A percentile compares a stretch with the other conserved stretches of the same genome.
phyloP scores from a whole-genome alignment of 2,113 vertebrate species.

The Anthoscopus minutus region DNA sequence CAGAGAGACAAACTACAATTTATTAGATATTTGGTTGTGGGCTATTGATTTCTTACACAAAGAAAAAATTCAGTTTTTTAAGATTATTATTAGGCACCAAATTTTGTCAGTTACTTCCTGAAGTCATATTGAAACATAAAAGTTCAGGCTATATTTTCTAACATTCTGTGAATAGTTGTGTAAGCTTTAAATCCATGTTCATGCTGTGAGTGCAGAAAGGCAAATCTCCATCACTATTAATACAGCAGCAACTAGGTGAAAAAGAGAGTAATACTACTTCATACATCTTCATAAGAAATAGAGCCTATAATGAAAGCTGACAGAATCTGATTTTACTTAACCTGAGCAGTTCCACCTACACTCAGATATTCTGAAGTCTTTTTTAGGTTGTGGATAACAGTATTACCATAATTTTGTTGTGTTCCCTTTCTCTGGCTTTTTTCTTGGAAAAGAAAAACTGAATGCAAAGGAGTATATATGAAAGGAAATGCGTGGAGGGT shows the following conservation, averaged over 20 bases:
- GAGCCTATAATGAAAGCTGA: not conserved
- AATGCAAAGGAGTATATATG: not conserved
- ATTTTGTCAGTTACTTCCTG: not conserved
- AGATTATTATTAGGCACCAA: not conserved
- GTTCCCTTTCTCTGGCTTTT: not conserved
- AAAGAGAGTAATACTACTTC: not conserved
- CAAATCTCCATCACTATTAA: not conserved
- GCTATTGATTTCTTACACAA: not conserved
- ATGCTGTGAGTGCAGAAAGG: not conserved
- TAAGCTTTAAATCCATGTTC: not conserved
- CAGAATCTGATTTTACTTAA: not conserved
- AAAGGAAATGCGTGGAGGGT: not conserved
- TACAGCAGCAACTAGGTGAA: not conserved
- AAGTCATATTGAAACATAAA: not conserved
- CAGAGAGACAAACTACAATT: not conserved
- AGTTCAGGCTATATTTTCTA: not conserved
- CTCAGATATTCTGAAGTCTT: not conserved
- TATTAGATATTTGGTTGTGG: not conserved
- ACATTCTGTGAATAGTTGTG: not conserved
- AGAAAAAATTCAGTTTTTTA: not conserved
- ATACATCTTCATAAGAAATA: not conserved
- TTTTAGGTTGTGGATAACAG: not conserved
- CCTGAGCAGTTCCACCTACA: not conserved
- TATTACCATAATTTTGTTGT: not conserved
- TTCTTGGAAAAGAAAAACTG: not conserved